Percentiles rank a stretch among this genome's conserved stretches.
phyloP scores from a whole-genome alignment of 2,797 vertebrate species.

The Nothura maculosa region DNA sequence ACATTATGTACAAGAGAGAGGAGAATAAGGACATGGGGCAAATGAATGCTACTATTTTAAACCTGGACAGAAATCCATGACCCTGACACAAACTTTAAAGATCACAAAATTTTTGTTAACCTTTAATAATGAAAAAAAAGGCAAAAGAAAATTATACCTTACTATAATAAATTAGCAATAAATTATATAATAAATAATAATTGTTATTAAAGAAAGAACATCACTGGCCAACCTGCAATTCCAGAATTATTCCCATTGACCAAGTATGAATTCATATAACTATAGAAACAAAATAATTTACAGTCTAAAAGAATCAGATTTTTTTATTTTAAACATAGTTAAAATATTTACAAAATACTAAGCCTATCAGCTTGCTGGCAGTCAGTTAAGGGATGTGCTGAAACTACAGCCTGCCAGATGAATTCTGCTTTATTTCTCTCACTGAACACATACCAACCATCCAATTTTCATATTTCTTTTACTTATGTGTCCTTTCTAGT shows the following conservation, averaged over 20 bases:
- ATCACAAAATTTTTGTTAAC: not conserved
- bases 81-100: not conserved
- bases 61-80: not conserved
- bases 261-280: not conserved
- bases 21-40: not conserved
- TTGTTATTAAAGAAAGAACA: not conserved
- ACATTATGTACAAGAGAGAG: not conserved
- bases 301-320: not conserved
- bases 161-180: not conserved
- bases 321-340: not conserved
- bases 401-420: not conserved
- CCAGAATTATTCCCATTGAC: not conserved
- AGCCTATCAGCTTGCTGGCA: not conserved
- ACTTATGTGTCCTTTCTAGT: not conserved
- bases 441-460: not conserved
- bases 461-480: not conserved
- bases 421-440: not conserved
- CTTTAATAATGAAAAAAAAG: not conserved
- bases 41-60: not conserved
- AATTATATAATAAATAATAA: too few relatives aligned
- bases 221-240: not conserved
- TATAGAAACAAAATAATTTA: not conserved
- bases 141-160: rapidly evolving
- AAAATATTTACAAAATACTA: not conserved
- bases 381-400: not conserved